Percentiles rank a stretch among this genome's conserved stretches.
These are phyloP conservation scores for Zapornia atra DNA, from an alignment of 2,113 vertebrate genomes.

Conservation along the genomic window DNA sequence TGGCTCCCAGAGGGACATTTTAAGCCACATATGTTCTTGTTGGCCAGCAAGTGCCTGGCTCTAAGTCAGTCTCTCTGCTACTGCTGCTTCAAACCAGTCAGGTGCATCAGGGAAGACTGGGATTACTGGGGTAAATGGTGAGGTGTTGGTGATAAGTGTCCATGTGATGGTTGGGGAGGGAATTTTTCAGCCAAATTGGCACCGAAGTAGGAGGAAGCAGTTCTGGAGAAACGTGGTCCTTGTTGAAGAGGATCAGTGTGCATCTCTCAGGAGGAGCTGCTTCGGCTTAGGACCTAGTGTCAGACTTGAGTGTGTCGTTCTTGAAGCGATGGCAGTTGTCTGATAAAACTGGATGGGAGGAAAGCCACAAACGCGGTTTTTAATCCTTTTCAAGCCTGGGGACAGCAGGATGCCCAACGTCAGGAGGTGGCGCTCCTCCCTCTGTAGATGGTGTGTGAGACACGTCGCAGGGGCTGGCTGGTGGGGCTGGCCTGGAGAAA, in stretches of 20 bases:
- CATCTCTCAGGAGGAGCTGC: neutral
- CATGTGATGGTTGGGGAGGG: neutral
- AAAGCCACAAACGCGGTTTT: fast-evolving
- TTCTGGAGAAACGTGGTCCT: neutral
- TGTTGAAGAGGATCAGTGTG: fast-evolving
- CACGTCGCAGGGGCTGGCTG: neutral
- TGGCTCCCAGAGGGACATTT: fast-evolving
- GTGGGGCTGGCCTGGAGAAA: neutral
- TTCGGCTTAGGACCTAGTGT: neutral
- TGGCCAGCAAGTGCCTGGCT: neutral
- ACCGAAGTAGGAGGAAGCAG: neutral
- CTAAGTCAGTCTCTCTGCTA: neutral
- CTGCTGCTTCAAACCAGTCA: neutral
- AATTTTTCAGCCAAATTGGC: neutral
- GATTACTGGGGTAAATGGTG: neutral
- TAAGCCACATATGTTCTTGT: fast-evolving
- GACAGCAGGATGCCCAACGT: fast-evolving
- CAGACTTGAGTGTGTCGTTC: neutral
- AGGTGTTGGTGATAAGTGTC: neutral
- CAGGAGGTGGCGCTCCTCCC: conserved; percentile 63
- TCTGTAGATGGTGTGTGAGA: neutral
- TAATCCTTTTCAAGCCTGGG: neutral
- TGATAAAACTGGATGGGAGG: neutral
- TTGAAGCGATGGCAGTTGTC: neutral
- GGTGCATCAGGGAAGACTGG: no score